Base-by-base conservation (phyloP, 2,888 invertebrate species). In the Sussaba pulchella region DNA sequence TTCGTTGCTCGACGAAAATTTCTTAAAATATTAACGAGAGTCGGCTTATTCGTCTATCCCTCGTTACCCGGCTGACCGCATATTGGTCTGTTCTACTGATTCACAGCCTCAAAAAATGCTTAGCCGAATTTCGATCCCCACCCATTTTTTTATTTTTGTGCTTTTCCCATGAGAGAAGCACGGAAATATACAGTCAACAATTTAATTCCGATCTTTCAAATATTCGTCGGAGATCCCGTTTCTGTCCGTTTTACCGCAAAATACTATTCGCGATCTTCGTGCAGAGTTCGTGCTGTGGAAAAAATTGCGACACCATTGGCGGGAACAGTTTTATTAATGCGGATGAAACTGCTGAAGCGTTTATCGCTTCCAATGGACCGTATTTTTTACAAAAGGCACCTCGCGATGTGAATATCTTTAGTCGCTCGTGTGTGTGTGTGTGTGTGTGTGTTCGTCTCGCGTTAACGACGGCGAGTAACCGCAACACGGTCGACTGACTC, bases 381-480 rank as follows among this genome's bases (percentile, higher is more conserved):
- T 1, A 39, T 5, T 39, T 39, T 39, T 8, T n/a, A n/a, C n/a
- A n/a, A n/a, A n/a, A n/a, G n/a, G n/a, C n/a, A n/a, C n/a, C n/a
- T n/a, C n/a, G n/a, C n/a, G n/a, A n/a, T n/a, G n/a, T n/a, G n/a
- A n/a, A n/a, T n/a, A n/a, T 59, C 39, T 17, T 3, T 6, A 10
- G 36, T 8, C 41, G 17, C 47, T 26, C 17, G 61, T 17, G 61
- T n/a, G n/a, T n/a, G n/a, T n/a, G n/a, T n/a, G n/a, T n/a, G n/a
- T n/a, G n/a, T n/a, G n/a, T n/a, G n/a, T n/a, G n/a, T n/a, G n/a
- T n/a, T n/a, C n/a, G n/a, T 71, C 36, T 26, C 47, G 54, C 26
- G 57, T 64, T 84, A 85, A 86, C 82, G 82, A 83, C 82, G 75
- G 70, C 76, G 81, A 67, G 19, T n/a, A n/a, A n/a, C 80, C 78